A percentile compares a stretch with the other conserved stretches of the same genome.
Conservation (phyloP, 1,140 invertebrate species). For the Eufriesea mexicana region DNA sequence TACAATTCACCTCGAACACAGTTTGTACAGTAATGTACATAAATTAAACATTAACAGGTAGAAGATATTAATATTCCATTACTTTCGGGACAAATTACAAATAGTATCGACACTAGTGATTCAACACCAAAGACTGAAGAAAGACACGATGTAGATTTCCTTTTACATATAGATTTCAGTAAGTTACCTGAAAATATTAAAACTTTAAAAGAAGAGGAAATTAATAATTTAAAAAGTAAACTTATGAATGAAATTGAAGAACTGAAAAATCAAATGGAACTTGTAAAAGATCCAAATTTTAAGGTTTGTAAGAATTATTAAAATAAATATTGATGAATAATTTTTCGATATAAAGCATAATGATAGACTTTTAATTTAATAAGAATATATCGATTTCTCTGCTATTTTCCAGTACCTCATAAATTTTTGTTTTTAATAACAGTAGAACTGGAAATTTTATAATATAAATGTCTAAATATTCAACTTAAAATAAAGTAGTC, state of each 20-base stretch:
- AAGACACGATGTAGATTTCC: background rate
- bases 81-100: constrained; percentile 66
- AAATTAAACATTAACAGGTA: constrained; percentile 84
- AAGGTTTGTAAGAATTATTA: constrained; percentile 82
- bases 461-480: too few relatives aligned
- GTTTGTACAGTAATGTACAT: too few relatives aligned
- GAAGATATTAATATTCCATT: constrained; percentile 94
- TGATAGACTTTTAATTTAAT: too few relatives aligned
- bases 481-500: too few relatives aligned
- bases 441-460: too few relatives aligned
- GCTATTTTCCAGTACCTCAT: too few relatives aligned
- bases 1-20: too few relatives aligned
- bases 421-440: too few relatives aligned
- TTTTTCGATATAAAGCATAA: constrained; percentile 1
- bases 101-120: background rate
- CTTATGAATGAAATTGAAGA: constrained; percentile 90
- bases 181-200: constrained; percentile 88
- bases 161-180: constrained; percentile 87
- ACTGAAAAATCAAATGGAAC: constrained; percentile 90
- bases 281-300: constrained; percentile 97
- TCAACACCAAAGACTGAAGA: background rate
- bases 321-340: background rate
- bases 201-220: constrained; percentile 90
- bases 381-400: too few relatives aligned
- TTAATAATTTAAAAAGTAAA: constrained; percentile 90